Evolutionary conservation across 2,888 invertebrate species (phyloP), one percentile per base, ranked within the genome.

Genomic region (Erebia palarica): DNA sequence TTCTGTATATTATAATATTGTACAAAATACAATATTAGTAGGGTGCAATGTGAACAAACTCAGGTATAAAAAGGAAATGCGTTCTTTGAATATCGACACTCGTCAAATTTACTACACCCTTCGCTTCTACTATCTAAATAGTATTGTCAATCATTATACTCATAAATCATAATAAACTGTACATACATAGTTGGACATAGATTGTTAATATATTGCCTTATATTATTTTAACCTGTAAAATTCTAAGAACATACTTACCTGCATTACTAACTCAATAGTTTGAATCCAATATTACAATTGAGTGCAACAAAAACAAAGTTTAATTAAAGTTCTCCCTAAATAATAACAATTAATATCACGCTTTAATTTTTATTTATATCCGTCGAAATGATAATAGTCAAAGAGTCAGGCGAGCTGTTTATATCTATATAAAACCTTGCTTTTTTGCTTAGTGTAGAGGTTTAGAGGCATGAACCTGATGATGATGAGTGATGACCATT

Each of bases 291-390:
- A 8, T 78, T 78, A 76, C 79, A 84, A 84, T 73, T 10, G 44
- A 60, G 60, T 68, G 60, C 14, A 21, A 13, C 36, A 21, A 42
- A 53, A 44, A 16, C 27, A n/a, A 63, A 57, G 27, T 60, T 65
- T 65, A 49, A 53, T 63, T 61, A 69, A 63, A 57, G 42, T 18
- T 14, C 21, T 55, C 53, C 65, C 51, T 63, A 65, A 57, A 67
- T 64, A 58, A 73, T 80, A 84, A 86, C 82, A 86, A 82, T 85
- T 82, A 86, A 76, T 81, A 82, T 86, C 82, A 86, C 81, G 80
- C 81, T 87, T 86, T 88, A 87, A 89, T 89, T 83, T 85, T 82
- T 89, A 89, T 91, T 89, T 91, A 91, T 88, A 88, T 82, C 84
- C 86, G 86, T 91, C 87, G 87, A 90, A 90, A 87, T 82, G 85